A percentile compares a stretch with the other conserved stretches of the same genome.
Evolutionary conservation across 2,113 vertebrate genomes (phyloP).

Genomic region (Bos indicus): DNA sequence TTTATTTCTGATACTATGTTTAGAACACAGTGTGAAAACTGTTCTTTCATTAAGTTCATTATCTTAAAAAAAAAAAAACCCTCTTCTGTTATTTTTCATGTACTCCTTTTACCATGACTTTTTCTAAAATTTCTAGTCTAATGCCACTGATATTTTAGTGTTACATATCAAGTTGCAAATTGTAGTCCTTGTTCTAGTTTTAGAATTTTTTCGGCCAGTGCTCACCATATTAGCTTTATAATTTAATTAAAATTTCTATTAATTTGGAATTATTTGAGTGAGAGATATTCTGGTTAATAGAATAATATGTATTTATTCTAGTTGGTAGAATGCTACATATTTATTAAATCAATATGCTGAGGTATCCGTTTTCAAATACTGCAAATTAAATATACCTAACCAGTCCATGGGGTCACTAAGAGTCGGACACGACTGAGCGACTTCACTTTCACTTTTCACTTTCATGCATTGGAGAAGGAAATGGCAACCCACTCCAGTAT

Average conservation of each 20-base stretch:
- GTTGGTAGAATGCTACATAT: not conserved
- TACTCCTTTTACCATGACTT: not conserved
- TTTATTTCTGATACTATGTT: slow-evolving; percentile 32
- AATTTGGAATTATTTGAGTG: not conserved
- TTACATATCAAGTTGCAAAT: not conserved
- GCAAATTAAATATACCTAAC: not conserved
- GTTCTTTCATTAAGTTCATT: not conserved
- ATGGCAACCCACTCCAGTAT: no score
- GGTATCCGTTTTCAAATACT: slow-evolving; percentile 18
- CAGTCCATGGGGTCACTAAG: no score
- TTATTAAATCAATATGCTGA: slow-evolving; percentile 23
- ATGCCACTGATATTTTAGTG: not conserved
- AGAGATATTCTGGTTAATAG: slow-evolving; percentile 10
- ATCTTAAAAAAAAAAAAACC: not conserved
- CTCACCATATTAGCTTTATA: not conserved
- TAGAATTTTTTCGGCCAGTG: not conserved
- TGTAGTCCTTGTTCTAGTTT: not conserved
- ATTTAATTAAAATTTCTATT: slow-evolving; percentile 26
- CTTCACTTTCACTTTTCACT: no score
- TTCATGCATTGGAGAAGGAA: no score
- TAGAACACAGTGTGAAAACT: not conserved
- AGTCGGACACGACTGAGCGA: no score
- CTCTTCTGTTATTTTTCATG: not conserved
- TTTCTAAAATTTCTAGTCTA: not conserved
- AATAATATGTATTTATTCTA: not conserved